Evolutionary conservation across 2,113 vertebrate genomes (phyloP).

Genomic region (Micromys minutus): DNA sequence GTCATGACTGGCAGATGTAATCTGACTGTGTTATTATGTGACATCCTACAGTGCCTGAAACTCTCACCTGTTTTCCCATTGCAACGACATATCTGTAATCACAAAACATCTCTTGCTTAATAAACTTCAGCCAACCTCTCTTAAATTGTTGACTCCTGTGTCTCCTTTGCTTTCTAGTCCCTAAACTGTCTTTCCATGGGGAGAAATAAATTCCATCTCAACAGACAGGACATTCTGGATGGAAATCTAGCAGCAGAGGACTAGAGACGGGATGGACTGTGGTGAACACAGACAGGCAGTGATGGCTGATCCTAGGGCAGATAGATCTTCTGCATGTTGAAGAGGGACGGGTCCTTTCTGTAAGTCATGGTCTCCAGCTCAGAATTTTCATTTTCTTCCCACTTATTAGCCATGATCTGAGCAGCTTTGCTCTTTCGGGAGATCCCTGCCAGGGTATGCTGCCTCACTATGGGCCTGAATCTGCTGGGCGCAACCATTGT

Average conservation of each 20-base stretch:
- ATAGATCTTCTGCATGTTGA: neutral
- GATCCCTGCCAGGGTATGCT: neutral
- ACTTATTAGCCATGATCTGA: no score
- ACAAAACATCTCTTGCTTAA: conserved; percentile 4
- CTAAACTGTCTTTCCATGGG: neutral
- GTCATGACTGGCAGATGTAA: neutral
- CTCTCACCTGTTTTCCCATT: neutral
- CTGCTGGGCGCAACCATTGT: no score
- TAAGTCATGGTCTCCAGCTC: neutral
- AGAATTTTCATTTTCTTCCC: neutral
- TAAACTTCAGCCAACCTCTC: conserved; percentile 4
- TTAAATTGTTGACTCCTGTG: neutral
- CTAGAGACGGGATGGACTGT: neutral
- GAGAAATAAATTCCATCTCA: neutral
- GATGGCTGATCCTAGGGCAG: neutral
- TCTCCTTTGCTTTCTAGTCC: neutral
- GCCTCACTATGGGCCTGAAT: neutral
- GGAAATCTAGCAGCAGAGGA: neutral
- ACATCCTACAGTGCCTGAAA: neutral
- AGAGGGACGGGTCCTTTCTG: neutral
- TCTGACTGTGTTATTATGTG: neutral
- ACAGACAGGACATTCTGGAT: neutral
- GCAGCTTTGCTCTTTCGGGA: neutral
- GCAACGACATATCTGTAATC: neutral
- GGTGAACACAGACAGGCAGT: no score